A percentile compares a stretch with the other conserved stretches of the same genome.
Evolutionary conservation across 2,113 vertebrate species (phyloP).

Genomic region (Hucho hucho): DNA sequence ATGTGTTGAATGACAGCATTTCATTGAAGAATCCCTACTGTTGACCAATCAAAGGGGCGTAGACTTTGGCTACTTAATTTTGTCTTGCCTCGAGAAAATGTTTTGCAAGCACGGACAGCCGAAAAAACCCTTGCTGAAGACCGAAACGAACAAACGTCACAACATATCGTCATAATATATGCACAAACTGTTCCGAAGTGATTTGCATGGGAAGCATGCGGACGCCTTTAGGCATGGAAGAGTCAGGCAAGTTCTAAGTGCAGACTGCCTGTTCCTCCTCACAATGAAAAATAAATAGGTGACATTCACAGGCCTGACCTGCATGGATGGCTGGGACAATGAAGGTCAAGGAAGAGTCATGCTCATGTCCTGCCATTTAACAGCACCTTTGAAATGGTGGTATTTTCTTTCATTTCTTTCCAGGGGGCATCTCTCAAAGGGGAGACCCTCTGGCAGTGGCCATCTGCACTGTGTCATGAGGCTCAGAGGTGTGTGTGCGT

Average conservation of each 20-base stretch:
- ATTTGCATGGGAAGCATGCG: too few species aligned
- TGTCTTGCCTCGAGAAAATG: too few species aligned
- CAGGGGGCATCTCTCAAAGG: slow-evolving; percentile 15
- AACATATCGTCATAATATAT: too few species aligned
- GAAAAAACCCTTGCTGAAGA: too few species aligned
- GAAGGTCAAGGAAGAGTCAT: slow-evolving; percentile 24
- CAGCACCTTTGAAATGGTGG: slow-evolving; percentile 31
- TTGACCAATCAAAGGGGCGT: too few species aligned
- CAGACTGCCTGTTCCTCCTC: slow-evolving; percentile 25
- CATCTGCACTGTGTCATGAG: slow-evolving; percentile 34
- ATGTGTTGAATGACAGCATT: too few species aligned
- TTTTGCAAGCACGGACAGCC: too few species aligned
- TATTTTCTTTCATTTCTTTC: slow-evolving; percentile 1
- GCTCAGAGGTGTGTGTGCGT: neutral
- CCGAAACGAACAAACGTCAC: too few species aligned
- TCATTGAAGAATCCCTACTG: too few species aligned
- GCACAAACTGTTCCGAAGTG: too few species aligned
- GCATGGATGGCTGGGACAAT: slow-evolving; percentile 20
- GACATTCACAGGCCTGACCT: slow-evolving; percentile 1
- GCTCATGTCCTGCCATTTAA: slow-evolving; percentile 13
- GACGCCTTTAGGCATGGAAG: slow-evolving; percentile 5
- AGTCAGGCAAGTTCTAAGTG: slow-evolving; percentile 19
- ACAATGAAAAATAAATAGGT: slow-evolving; percentile 35
- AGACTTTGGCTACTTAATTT: too few species aligned
- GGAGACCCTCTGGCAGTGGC: slow-evolving; percentile 12